Evolutionary conservation across 30 jellyfish, hydroid and myxozoan genomes (phyloP).

Genomic region (Haliclystus octoradiatus): DNA sequence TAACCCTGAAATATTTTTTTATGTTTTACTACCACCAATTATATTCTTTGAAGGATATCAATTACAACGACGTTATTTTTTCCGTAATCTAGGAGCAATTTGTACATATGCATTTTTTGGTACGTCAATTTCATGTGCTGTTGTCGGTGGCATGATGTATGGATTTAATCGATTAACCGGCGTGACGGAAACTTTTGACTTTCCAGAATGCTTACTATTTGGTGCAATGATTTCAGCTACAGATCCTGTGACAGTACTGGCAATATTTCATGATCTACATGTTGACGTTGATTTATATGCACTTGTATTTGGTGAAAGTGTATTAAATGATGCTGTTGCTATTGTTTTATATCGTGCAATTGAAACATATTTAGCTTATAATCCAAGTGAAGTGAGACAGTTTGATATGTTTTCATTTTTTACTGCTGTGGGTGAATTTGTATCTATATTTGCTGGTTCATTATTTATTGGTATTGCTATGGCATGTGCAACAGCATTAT

Average conservation of each 20-base stretch:
- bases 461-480: constrained; percentile 84
- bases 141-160: constrained; percentile 78
- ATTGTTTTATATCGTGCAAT: constrained; percentile 96
- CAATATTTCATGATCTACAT: constrained; percentile 93
- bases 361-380: constrained; percentile 92
- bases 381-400: constrained; percentile 93
- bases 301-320: constrained; percentile 97
- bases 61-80: constrained; percentile 85
- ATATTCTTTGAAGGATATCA: constrained; percentile 95
- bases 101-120: constrained; percentile 98
- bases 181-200: constrained; percentile 82
- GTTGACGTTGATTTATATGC: constrained; percentile 98
- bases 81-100: constrained; percentile 96
- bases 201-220: constrained; percentile 92
- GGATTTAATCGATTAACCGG: constrained; percentile 78
- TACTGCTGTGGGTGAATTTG: constrained; percentile 94
- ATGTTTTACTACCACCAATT: constrained; percentile 96
- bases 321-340: constrained; percentile 97
- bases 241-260: constrained; percentile 98
- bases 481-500: constrained; percentile 94
- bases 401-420: constrained; percentile 85
- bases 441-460: constrained; percentile 92
- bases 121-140: constrained; percentile 83
- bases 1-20: constrained; percentile 96
- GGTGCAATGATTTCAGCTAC: constrained; percentile 99